Evolutionary conservation across 2,113 vertebrate species (phyloP), one percentile per base, ranked within the genome.

Genomic region (Octodon degus): DNA sequence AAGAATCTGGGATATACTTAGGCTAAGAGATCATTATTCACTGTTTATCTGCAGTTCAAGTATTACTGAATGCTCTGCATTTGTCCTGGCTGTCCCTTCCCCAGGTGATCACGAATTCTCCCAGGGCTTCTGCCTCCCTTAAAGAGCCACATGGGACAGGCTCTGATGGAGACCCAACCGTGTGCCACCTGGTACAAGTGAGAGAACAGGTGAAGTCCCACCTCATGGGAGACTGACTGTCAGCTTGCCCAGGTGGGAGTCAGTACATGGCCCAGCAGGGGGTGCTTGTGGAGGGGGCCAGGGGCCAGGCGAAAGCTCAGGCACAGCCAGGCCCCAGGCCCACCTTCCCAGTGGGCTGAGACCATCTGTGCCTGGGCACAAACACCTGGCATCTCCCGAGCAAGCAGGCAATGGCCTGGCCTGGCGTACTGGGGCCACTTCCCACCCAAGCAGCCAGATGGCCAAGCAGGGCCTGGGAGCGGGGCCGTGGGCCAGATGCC

Each of bases 121-220:
- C 37, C 8, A 0, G 0, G 1, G 82, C 14, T 11, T 30, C 30
- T 37, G 8, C 12, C 22, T 30, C n/a, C 24, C 16, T 25, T 34
- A 0, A 32, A 50, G 47, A 40, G 13, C 16, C 30, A 30, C 3
- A 4, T 0, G 0, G 14, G 63, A 65, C 7, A 9, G 10, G 20
- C 62, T 20, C 68, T 12, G 1, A 1, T 0, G 34, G 22, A 40
- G 8, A 10, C 65, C 12, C 30, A 7, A 2, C 14, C 1, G 11
- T 0, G 6, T 2, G 27, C 27, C 6, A 4, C 1, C 11, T 1
- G 5, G 53, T 2, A 0, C 37, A 32, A 4, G 0, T 1, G 6
- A 67, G 65, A 22, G 74, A 40, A 27, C 67, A 17, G 32, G 6
- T 9, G 1, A 32, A 9, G 17, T 2, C 27, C n/a, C 37, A 0